phyloP scores from a whole-genome alignment of 2,888 invertebrate genomes.

The Aricia artaxerxes region DNA sequence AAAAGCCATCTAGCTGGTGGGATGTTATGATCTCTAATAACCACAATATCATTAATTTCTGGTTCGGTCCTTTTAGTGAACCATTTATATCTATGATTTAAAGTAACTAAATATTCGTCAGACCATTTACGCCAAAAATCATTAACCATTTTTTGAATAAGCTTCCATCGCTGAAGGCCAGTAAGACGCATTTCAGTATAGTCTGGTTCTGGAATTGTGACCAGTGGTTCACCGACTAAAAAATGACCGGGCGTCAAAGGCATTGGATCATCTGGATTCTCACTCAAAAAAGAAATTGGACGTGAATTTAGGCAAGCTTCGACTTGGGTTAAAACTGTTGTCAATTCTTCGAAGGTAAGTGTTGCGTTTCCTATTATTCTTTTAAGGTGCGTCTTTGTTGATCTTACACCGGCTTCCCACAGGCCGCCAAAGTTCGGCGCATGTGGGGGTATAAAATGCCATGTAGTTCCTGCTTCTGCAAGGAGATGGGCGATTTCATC shows the following conservation, averaged over 20 bases:
- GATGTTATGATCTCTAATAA: background rate
- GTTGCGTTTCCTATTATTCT: slow-evolving; percentile 11
- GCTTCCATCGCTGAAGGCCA: background rate
- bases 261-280: slow-evolving; percentile 7
- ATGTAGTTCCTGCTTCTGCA: slow-evolving; percentile 16
- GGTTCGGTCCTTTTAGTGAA: slow-evolving; percentile 35
- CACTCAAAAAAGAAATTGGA: background rate
- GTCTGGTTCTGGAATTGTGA: background rate
- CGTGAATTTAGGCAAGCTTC: slow-evolving; percentile 35
- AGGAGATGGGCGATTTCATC: background rate
- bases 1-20: slow-evolving; percentile 34
- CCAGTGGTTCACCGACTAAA: slow-evolving; percentile 28
- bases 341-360: slow-evolving; percentile 33
- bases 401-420: slow-evolving; percentile 42
- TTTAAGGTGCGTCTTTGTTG: slow-evolving; percentile 32
- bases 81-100: slow-evolving; percentile 40
- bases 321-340: slow-evolving; percentile 27
- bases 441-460: slow-evolving; percentile 42
- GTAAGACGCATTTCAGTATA: background rate
- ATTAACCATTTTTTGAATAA: slow-evolving; percentile 36
- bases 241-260: slow-evolving; percentile 19
- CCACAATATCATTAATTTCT: background rate
- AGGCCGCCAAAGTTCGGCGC: slow-evolving; percentile 41
- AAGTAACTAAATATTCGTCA: slow-evolving; percentile 39
- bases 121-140: slow-evolving; percentile 42